Evolutionary conservation across 2,888 invertebrate species (phyloP).

Genomic region (Cyclophora albipunctata): DNA sequence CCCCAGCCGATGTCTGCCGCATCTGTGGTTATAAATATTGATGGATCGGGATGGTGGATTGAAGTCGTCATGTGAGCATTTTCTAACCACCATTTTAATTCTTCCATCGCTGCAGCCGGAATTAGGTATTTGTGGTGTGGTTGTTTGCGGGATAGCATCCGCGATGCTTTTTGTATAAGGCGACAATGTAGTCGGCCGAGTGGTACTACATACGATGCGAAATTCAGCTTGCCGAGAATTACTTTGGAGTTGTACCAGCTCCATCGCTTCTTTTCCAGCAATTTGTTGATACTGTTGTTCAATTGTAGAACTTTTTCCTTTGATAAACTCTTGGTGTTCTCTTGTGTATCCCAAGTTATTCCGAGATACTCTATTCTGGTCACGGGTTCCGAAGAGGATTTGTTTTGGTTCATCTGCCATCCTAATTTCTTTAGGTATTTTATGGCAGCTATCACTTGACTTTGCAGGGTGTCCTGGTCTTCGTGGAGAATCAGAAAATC

Average conservation of each 20-base stretch:
- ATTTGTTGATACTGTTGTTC: neutral
- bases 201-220: conserved; percentile 8
- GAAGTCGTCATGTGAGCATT: neutral
- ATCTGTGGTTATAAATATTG: neutral
- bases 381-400: neutral
- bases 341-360: conserved; percentile 10
- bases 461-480: conserved; percentile 2
- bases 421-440: conserved; percentile 13
- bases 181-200: conserved; percentile 8
- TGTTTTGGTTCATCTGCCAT: conserved; percentile 9
- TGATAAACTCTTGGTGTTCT: conserved; percentile 2
- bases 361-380: conserved; percentile 8
- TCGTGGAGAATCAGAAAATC: conserved; percentile 6
- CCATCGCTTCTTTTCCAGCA: neutral
- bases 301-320: neutral
- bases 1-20: neutral
- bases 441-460: conserved; percentile 8
- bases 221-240: conserved; percentile 9
- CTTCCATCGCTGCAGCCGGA: neutral
- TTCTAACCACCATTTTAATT: conserved; percentile 1
- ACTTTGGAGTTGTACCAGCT: neutral
- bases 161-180: conserved; percentile 4
- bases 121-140: neutral
- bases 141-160: neutral
- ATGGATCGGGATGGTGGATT: neutral